Evolutionary conservation across 2,797 vertebrate genomes (phyloP), one percentile per base, ranked within the genome.

Genomic region (Vireo griseus): DNA sequence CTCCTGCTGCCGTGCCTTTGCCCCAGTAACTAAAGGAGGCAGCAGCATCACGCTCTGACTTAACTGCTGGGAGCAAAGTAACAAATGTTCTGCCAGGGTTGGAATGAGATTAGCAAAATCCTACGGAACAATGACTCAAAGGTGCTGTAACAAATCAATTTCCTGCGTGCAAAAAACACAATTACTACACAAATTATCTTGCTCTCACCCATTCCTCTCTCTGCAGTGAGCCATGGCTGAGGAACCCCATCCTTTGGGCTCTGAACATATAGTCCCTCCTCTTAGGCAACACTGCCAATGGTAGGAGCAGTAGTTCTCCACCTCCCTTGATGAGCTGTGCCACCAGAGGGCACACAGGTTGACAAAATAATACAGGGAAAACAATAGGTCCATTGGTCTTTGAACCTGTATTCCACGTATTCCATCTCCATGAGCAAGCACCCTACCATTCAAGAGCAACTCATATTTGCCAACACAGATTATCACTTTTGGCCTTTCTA

Each of bases 71-170:
- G 62, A 83, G 84, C 21, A 3, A 71, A 92, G 82, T 17, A 2
- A 74, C 75, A 83, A 94, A 58, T 3, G 7, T 48, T 94, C 72
- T 80, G 73, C 52, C 1, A 0, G 68, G 81, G 89, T 86, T 89
- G 48, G 78, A 96, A 97, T 86, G 67, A 92, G 90, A 97, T 96
- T 96, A 97, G 94, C 86, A 86, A 95, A 97, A 95, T 94, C 94
- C 88, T 72, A 55, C 1, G 1, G 92, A 92, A 93, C 89, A 96
- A 88, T 92, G 79, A 94, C 91, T 96, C 93, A 89, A 93, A 96
- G 86, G 86, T 95, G 74, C 91, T 76, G 90, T 92, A 94, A 94
- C 86, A 4, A 95, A 97, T 96, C 94, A 74, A 94, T 96, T 97
- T 95, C 86, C 90, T 68, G 62, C 44, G 9, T 48, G 81, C 79